Evolutionary conservation across 2,113 vertebrate species (phyloP).

Genomic region (Sceloporus undulatus): DNA sequence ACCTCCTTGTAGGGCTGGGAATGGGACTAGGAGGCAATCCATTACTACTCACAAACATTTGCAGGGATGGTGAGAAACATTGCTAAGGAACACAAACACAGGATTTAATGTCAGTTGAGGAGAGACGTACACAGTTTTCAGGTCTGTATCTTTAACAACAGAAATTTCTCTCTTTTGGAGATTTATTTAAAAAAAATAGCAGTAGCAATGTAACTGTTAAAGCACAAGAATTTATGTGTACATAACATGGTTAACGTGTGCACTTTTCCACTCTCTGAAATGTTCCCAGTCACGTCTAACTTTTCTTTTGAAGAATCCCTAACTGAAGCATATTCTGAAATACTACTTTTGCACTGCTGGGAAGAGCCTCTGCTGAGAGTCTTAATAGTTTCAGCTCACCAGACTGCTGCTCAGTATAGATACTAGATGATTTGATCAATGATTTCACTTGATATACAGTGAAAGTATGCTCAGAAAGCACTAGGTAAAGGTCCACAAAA

Average conservation of each 20-base stretch:
- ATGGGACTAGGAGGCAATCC: conserved; percentile 91
- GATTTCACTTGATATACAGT: neutral
- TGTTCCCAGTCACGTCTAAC: too few species aligned
- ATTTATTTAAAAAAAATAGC: neutral
- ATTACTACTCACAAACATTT: conserved; percentile 96
- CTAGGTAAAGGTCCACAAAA: neutral
- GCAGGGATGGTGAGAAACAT: conserved; percentile 94
- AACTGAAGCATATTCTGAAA: too few species aligned
- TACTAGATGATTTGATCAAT: neutral
- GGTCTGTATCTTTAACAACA: too few species aligned
- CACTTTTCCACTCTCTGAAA: too few species aligned
- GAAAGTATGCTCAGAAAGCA: too few species aligned
- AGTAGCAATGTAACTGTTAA: neutral
- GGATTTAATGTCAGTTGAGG: neutral
- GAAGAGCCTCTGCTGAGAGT: too few species aligned
- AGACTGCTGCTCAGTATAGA: neutral
- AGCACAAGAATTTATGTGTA: neutral
- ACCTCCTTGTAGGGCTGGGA: conserved; percentile 90
- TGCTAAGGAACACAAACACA: conserved; percentile 79
- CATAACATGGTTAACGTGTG: neutral
- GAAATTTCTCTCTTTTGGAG: too few species aligned
- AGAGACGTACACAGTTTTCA: too few species aligned
- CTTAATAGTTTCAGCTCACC: too few species aligned
- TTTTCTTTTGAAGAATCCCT: too few species aligned
- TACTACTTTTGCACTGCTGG: too few species aligned